A percentile compares a stretch with the other conserved stretches of the same genome.
These are phyloP conservation scores for Nipponacmea schrenckii DNA, from an alignment of 2,888 invertebrate species.

Conservation along the genomic window DNA sequence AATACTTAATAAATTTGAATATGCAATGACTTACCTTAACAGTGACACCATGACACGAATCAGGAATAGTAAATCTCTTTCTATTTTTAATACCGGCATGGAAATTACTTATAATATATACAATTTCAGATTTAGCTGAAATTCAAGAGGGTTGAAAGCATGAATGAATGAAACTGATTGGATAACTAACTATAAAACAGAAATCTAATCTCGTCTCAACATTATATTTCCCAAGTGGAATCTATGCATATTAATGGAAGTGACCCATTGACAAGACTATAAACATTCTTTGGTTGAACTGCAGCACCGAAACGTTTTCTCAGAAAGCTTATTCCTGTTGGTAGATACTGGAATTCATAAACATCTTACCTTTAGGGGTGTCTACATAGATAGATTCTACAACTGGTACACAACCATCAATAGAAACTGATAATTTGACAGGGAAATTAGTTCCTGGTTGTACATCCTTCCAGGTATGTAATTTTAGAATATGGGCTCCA, in stretches of 20 bases:
- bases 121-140: slow-evolving; percentile 16
- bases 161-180: too few relatives aligned
- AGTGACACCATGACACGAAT: neutral
- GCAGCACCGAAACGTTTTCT: too few relatives aligned
- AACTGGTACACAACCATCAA: slow-evolving; percentile 15
- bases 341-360: neutral
- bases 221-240: too few relatives aligned
- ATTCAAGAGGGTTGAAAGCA: too few relatives aligned
- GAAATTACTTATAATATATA: slow-evolving; percentile 17
- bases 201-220: too few relatives aligned
- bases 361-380: slow-evolving; percentile 2
- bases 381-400: slow-evolving; percentile 11
- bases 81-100: slow-evolving; percentile 14
- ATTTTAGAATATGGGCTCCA: neutral
- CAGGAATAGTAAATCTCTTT: slow-evolving; percentile 3
- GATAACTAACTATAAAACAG: too few relatives aligned
- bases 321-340: too few relatives aligned
- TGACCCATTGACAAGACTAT: too few relatives aligned
- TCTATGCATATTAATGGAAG: too few relatives aligned
- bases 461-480: neutral
- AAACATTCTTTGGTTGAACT: too few relatives aligned
- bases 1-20: too few relatives aligned
- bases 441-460: slow-evolving; percentile 3
- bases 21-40: neutral
- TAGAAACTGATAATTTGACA: slow-evolving; percentile 8